Base-by-base conservation (phyloP, 1,140 invertebrate genomes). In the Dufourea novaeangliae region DNA sequence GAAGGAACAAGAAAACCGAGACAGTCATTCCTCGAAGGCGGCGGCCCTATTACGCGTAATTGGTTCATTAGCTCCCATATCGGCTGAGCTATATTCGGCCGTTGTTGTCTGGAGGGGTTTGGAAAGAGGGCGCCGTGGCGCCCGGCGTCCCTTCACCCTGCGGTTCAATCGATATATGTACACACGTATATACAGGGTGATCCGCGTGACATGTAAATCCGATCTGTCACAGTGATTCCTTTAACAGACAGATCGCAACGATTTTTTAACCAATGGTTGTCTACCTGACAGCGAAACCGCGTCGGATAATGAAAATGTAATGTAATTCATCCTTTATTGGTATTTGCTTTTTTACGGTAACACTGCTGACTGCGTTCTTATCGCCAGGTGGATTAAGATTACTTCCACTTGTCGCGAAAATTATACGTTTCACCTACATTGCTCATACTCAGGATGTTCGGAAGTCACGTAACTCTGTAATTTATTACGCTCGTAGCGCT, bases 31-130 rank as follows among this genome's bases (percentile, higher is more conserved):
- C 69, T 80, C 67, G 82, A 85, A 85, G 71, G 69, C 72, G 78
- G 61, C 76, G 68, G 72, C 74, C 80, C 83, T 85, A 85, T 85
- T 86, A 86, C 78, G 77, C 74, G 70, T 83, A 86, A 86, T 86
- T 86, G 84, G 73, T 86, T 86, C 80, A 86, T 86, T 86, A 86
- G 80, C 82, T 83, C 73, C 70, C 77, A 85, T 86, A 86, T 82
- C 71, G 76, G 63, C 61, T 27, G 46, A 75, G 71, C 52, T 80
- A 83, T 83, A 80, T 77, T 83, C 70, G 82, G 39, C 78, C 83
- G 78, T 82, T 76, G 77, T 74, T 80, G 82, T 61, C 78, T 74
- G 54, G 56, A 63, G 54, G 44, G 68, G 73, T 52, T n/a, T 74
- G 29, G 37, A 72, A 71, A 79, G 67, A 75, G 62, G 76, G 63